These are phyloP conservation scores for Urophycis tenuis DNA, from an alignment of 2,797 vertebrate genomes.

Conservation along the genomic window DNA sequence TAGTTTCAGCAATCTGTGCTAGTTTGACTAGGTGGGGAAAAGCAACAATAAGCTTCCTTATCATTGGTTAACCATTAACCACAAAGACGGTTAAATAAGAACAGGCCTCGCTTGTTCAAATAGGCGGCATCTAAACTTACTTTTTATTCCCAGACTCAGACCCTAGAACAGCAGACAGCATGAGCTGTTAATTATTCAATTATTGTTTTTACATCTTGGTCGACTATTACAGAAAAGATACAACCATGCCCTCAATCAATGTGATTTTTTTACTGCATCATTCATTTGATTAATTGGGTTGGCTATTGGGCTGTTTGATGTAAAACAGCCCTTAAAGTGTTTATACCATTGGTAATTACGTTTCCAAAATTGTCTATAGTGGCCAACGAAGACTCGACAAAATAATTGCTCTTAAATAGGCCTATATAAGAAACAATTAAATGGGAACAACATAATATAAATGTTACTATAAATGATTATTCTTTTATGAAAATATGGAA, in stretches of 20 bases:
- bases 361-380: not conserved
- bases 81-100: not conserved
- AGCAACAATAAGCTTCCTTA: conserved; percentile 24
- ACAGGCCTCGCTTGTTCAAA: conserved; percentile 24
- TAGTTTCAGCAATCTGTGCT: not conserved
- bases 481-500: no score
- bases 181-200: not conserved
- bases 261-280: not conserved
- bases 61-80: conserved; percentile 48
- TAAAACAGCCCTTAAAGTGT: not conserved
- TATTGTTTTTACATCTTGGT: no score
- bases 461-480: no score
- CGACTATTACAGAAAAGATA: no score
- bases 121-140: no score
- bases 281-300: not conserved
- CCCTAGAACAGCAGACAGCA: no score
- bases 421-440: not conserved
- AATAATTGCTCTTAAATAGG: not conserved
- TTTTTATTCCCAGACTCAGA: no score
- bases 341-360: not conserved
- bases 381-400: no score
- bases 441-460: not conserved
- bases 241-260: not conserved
- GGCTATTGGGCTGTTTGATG: not conserved
- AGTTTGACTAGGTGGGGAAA: conserved; percentile 10